Evolutionary conservation across 2,888 invertebrate species (phyloP).

Genomic region (Odontocolon sp.): DNA sequence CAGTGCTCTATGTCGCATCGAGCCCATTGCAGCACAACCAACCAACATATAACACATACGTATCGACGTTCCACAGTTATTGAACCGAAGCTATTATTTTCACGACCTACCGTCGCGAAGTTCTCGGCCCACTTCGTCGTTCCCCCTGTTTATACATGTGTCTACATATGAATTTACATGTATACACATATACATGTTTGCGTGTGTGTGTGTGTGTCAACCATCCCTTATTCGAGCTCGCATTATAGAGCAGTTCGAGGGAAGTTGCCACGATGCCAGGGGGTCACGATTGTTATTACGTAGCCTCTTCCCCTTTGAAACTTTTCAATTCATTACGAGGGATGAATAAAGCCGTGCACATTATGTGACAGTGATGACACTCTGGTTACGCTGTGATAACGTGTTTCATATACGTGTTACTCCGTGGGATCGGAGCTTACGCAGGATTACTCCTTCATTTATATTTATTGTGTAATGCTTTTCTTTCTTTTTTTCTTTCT

Average conservation of each 20-base stretch:
- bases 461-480: too few species aligned
- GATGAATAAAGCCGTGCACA: constrained; percentile 1
- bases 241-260: constrained; percentile 38
- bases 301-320: constrained; percentile 13
- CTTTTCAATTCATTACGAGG: constrained; percentile 38
- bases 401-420: too few species aligned
- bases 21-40: constrained; percentile 29
- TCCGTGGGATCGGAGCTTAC: too few species aligned
- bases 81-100: constrained; percentile 61
- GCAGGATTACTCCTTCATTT: too few species aligned
- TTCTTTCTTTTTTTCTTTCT: constrained; percentile 23
- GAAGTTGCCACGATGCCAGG: constrained; percentile 33
- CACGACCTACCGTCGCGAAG: constrained; percentile 49
- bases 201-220: constrained; percentile 1
- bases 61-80: constrained; percentile 60
- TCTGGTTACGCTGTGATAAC: neutral
- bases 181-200: neutral
- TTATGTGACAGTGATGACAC: too few species aligned
- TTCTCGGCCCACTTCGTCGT: constrained; percentile 52
- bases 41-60: constrained; percentile 30
- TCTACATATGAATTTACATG: constrained; percentile 8
- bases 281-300: constrained; percentile 47
- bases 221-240: constrained; percentile 24
- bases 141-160: neutral
- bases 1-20: constrained; percentile 18